A percentile compares a stretch with the other conserved stretches of the same genome.
These are phyloP conservation scores for Tetranychus truncatus DNA, from an alignment of 2,888 invertebrate genomes.

Conservation along the genomic window DNA sequence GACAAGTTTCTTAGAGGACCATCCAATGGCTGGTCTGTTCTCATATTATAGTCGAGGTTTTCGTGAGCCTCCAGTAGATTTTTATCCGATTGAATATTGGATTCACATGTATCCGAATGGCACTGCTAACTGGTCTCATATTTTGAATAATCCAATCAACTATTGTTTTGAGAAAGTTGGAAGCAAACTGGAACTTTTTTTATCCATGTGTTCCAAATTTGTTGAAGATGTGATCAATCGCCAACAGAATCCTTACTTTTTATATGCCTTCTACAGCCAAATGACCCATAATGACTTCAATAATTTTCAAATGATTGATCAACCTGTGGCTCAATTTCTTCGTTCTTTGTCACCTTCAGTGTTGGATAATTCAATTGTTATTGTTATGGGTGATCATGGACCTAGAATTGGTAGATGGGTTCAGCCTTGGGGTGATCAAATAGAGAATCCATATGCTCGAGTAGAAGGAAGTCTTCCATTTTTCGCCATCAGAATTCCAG, in stretches of 20 bases:
- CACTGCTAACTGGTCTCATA: background rate
- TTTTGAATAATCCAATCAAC: background rate
- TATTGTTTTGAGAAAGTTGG: slow-evolving; percentile 12
- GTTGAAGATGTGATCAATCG: background rate
- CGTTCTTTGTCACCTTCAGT: background rate
- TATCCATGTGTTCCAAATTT: background rate
- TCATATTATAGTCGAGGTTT: slow-evolving; percentile 57
- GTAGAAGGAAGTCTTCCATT: slow-evolving; percentile 34
- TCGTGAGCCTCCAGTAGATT: slow-evolving; percentile 65
- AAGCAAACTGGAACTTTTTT: background rate
- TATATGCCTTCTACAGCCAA: slow-evolving; percentile 20
- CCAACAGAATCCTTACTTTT: slow-evolving; percentile 15
- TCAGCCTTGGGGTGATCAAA: slow-evolving; percentile 31
- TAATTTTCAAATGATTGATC: slow-evolving; percentile 17
- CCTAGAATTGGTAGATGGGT: slow-evolving; percentile 32
- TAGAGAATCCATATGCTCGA: slow-evolving; percentile 30
- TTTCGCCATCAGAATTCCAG: slow-evolving; percentile 28
- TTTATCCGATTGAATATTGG: slow-evolving; percentile 57
- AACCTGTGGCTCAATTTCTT: slow-evolving; percentile 18
- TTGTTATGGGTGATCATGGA: slow-evolving; percentile 32
- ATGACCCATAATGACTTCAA: slow-evolving; percentile 22
- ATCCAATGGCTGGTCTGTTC: slow-evolving; percentile 55
- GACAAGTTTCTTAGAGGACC: slow-evolving; percentile 67
- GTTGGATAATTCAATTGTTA: slow-evolving; percentile 17
- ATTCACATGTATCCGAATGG: slow-evolving; percentile 29